These are phyloP conservation scores for Rissa tridactyla DNA, from an alignment of 2,113 vertebrate genomes.

Conservation along the genomic window DNA sequence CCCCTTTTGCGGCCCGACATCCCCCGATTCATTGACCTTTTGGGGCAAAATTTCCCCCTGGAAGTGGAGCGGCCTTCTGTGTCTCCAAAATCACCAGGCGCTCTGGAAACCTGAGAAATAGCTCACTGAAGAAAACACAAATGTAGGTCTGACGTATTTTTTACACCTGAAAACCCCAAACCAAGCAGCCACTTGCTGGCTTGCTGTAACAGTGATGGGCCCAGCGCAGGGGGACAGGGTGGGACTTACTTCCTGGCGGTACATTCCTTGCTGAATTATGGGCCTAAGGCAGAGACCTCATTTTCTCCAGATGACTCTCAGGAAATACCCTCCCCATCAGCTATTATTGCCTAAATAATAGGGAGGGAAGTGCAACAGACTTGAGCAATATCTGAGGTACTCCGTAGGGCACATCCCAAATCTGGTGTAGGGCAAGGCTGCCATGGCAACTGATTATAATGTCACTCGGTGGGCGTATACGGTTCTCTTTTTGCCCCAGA, in stretches of 20 bases:
- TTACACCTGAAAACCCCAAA: not conserved
- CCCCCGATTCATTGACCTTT: not conserved
- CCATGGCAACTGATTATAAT: not conserved
- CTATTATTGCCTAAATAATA: slow-evolving; percentile 61
- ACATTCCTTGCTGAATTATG: slow-evolving; percentile 10
- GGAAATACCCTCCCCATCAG: slow-evolving; percentile 62
- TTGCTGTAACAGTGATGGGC: not conserved
- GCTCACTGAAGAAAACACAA: not conserved
- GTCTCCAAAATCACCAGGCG: not conserved
- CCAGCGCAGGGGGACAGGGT: not conserved
- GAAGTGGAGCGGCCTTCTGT: not conserved
- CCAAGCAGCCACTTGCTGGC: not conserved
- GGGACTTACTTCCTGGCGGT: slow-evolving; percentile 19
- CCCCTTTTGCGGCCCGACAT: not conserved
- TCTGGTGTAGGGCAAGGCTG: slow-evolving; percentile 17
- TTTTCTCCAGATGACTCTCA: slow-evolving; percentile 54
- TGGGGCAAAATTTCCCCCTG: not conserved
- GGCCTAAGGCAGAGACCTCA: slow-evolving; percentile 18
- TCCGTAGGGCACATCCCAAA: slow-evolving; percentile 34
- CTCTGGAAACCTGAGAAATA: not conserved
- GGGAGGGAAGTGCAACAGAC: slow-evolving; percentile 5
- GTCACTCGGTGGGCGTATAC: not conserved
- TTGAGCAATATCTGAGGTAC: slow-evolving; percentile 13
- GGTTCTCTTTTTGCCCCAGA: not conserved
- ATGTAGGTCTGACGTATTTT: not conserved